phyloP scores from a whole-genome alignment of 2,888 invertebrate species.

The Diarsia brunnea region DNA sequence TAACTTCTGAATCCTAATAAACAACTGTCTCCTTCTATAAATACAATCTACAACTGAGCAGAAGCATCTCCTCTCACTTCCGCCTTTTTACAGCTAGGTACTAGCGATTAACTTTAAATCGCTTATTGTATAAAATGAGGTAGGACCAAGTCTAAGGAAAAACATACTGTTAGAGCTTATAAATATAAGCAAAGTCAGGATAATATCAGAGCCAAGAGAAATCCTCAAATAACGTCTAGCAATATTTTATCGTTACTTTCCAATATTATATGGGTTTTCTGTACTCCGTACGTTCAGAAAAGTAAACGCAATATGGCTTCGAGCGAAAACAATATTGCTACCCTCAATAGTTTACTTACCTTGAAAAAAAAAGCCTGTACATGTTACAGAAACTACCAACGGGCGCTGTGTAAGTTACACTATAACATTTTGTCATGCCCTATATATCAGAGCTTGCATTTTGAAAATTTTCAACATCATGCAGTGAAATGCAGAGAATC shows the following conservation, averaged over 20 bases:
- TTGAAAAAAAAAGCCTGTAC: slow-evolving; percentile 3
- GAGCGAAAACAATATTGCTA: slow-evolving; percentile 43
- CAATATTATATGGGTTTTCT: slow-evolving; percentile 1
- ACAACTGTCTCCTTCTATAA: neutral
- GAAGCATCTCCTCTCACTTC: too few relatives aligned
- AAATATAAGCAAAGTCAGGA: slow-evolving; percentile 4
- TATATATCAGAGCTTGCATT: neutral
- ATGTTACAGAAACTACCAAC: neutral
- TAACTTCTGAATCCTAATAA: neutral
- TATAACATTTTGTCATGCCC: slow-evolving; percentile 31
- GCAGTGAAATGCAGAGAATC: neutral
- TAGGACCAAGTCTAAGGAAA: neutral
- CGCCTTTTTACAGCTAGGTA: neutral
- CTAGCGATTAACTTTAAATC: neutral
- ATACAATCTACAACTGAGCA: neutral
- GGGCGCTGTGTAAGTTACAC: slow-evolving; percentile 16
- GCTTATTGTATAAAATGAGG: neutral
- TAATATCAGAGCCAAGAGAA: neutral
- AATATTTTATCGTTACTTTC: slow-evolving; percentile 18
- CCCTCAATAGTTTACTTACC: slow-evolving; percentile 10
- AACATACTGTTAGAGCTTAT: neutral
- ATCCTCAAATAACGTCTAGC: neutral
- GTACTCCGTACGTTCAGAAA: slow-evolving; percentile 1
- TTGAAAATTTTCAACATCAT: neutral
- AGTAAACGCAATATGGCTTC: slow-evolving; percentile 38